These are phyloP conservation scores for Drosophila watanabei DNA, from an alignment of 1,140 invertebrate species.

Conservation along the genomic window DNA sequence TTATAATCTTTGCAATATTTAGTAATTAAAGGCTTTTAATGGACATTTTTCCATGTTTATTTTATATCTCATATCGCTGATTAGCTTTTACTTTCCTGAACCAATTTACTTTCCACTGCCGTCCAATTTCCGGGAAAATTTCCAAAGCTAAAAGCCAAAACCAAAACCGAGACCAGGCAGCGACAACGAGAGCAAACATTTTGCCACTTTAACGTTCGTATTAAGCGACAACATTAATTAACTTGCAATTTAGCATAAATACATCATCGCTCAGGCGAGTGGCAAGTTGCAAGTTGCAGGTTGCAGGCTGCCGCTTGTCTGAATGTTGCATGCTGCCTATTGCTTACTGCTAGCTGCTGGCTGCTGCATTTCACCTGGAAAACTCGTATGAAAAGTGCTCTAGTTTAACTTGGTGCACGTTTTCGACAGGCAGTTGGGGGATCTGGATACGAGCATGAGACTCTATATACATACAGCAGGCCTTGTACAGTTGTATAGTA, in stretches of 20 bases:
- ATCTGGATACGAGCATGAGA: not conserved
- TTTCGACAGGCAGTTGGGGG: slow-evolving; percentile 56
- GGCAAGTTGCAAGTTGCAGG: slow-evolving; percentile 16
- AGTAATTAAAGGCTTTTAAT: not conserved
- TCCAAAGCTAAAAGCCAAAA: slow-evolving; percentile 4
- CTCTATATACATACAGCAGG: slow-evolving; percentile 25
- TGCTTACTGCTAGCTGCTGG: slow-evolving; percentile 12
- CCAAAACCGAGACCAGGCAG: slow-evolving; percentile 6
- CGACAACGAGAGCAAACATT: slow-evolving; percentile 57
- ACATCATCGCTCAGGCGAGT: slow-evolving; percentile 74
- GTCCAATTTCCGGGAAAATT: slow-evolving; percentile 63
- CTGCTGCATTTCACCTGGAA: slow-evolving; percentile 69
- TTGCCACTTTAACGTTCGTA: slow-evolving; percentile 79
- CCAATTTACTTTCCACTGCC: not conserved
- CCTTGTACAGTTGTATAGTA: slow-evolving; percentile 37
- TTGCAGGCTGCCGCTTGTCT: slow-evolving; percentile 15
- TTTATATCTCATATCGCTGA: not conserved
- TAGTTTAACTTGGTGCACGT: slow-evolving; percentile 81
- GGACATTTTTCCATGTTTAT: not conserved
- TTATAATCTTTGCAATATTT: not conserved
- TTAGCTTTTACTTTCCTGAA: slow-evolving; percentile 6
- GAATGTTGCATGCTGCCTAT: slow-evolving; percentile 21
- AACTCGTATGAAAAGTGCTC: slow-evolving; percentile 82
- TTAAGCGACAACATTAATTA: slow-evolving; percentile 75
- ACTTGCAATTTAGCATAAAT: slow-evolving; percentile 83